Evolutionary conservation across 2,888 invertebrate species (phyloP).

Genomic region (Ypsolopha scabrella): DNA sequence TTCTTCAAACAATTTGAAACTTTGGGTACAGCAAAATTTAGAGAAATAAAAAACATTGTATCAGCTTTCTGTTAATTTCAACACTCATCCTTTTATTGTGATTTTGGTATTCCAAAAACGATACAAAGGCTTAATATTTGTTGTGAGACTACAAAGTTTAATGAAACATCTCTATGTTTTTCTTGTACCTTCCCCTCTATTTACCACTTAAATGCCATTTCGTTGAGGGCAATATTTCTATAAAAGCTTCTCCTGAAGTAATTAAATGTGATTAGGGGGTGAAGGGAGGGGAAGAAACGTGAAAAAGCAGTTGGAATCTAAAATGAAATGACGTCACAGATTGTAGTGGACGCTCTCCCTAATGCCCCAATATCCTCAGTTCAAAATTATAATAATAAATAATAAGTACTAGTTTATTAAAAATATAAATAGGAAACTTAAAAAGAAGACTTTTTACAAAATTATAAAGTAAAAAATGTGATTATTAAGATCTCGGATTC

Average conservation of each 20-base stretch:
- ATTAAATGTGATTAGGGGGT: background rate
- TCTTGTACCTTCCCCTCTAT: too few species aligned
- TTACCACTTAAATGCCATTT: background rate
- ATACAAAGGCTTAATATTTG: constrained; percentile 58
- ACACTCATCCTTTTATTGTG: constrained; percentile 70
- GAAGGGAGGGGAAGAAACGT: background rate
- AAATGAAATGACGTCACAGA: constrained; percentile 35
- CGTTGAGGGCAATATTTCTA: background rate
- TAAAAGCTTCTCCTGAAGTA: too few species aligned
- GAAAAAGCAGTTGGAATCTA: background rate
- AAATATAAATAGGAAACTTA: constrained; percentile 4
- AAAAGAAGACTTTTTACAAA: constrained; percentile 5
- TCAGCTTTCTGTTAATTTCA: constrained; percentile 68
- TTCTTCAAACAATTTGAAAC: background rate
- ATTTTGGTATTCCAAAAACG: constrained; percentile 48
- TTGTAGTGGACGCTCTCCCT: constrained; percentile 1
- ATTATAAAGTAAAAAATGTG: constrained; percentile 5
- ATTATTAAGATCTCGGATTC: constrained; percentile 1
- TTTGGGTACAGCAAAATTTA: constrained; percentile 15
- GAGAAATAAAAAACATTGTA: constrained; percentile 51
- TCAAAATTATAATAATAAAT: constrained; percentile 15
- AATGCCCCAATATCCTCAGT: constrained; percentile 42
- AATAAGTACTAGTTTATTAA: background rate
- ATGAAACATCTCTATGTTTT: too few species aligned
- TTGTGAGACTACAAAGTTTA: constrained; percentile 61